Base-by-base conservation (phyloP, 2,113 vertebrate species). In the Neopipo cinnamomea region DNA sequence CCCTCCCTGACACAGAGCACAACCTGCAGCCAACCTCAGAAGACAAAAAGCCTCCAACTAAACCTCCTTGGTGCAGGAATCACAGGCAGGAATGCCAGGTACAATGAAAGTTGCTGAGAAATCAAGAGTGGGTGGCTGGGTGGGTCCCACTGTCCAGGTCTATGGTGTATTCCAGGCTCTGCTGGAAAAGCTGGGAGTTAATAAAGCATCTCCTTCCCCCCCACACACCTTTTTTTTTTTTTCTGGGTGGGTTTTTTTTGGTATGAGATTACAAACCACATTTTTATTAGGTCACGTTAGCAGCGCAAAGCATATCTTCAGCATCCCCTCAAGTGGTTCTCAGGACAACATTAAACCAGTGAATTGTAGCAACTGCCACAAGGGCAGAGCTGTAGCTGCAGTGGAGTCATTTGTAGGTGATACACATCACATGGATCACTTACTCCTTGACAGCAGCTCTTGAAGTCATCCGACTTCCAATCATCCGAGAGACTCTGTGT, bases 321-420 rank as follows among this genome's bases (percentile, higher is more conserved):
- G 58, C 87, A 90, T 81, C 59, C 93, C 90, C 41, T 46, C 73
- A 44, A 93, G 91, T 61, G 88, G 83, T 85, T 86, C 82, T 75
- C 35, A 59, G 76, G 88, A 97, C 82, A 96, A 85, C 84, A 97
- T 85, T 84, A 97, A 97, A 93, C 25, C 94, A 96, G 49, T 89
- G 74, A 97, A 96, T 89, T 91, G 95, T 63, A 70, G 93, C 77
- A 84, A 63, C 25, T 79, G 71, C 73, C 83, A 92, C 84, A 85
- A 92, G 63, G 86, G 62, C 91, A 96, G 95, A 97, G 96, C 89
- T 95, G 91, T 33, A 93, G 89, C 91, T 95, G 78, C 31, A 85
- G 75, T 47, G 18, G 19, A 80, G 63, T 81, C 75, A 17, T 74
- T 46, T 88, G 92, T 8, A 95, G 95, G 93, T 87, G 96, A 93